Conservation (phyloP, 2,113 vertebrate species). For the Chloroceryle aenea region DNA sequence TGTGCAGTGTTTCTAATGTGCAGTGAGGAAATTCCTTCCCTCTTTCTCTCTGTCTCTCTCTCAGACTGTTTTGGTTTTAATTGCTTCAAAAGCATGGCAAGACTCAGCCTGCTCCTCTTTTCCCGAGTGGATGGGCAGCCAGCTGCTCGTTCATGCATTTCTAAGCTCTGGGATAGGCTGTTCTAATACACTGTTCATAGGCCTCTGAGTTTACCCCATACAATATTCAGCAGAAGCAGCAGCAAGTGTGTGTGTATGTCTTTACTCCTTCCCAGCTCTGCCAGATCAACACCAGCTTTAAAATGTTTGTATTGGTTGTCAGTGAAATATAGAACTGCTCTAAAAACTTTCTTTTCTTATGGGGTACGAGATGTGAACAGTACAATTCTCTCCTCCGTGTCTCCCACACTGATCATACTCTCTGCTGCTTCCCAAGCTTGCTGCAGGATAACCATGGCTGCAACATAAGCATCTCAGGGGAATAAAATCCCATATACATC, state of each 20-base stretch:
- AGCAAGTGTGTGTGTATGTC: background rate
- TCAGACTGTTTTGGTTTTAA: background rate
- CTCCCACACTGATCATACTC: background rate
- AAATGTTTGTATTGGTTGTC: background rate
- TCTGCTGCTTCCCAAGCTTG: background rate
- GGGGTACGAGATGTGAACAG: background rate
- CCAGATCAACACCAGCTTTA: background rate
- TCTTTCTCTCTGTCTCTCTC: background rate
- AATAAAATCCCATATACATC: background rate
- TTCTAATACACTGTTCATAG: background rate
- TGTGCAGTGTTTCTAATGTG: background rate
- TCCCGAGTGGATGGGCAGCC: background rate
- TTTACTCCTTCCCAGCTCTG: background rate
- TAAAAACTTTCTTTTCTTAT: background rate
- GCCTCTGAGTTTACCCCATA: background rate
- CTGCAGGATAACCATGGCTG: background rate
- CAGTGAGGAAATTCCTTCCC: background rate
- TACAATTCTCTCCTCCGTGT: background rate
- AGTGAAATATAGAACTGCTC: background rate
- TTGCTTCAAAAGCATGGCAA: background rate
- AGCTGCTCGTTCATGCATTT: slow-evolving; percentile 5
- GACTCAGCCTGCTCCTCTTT: background rate
- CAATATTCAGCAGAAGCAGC: background rate
- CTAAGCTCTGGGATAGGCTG: background rate
- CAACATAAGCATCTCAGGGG: background rate